phyloP scores from a whole-genome alignment of 2,113 vertebrate species.

The Cyanoderma ruficeps region DNA sequence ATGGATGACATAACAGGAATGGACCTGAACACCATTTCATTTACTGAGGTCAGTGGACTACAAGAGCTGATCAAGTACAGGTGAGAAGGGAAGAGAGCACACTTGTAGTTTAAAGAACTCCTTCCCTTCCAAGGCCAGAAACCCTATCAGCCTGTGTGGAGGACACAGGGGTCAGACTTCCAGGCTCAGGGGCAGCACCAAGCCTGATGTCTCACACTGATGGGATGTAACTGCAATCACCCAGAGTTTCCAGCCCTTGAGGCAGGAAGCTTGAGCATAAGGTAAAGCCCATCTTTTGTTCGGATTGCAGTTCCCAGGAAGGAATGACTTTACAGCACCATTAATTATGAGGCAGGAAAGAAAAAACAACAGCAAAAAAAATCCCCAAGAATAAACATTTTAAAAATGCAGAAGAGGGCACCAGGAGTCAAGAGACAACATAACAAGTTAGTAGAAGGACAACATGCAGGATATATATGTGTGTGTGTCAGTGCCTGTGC shows the following conservation, averaged over 20 bases:
- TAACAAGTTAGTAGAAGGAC: neutral
- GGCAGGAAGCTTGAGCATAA: neutral
- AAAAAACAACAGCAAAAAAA: neutral
- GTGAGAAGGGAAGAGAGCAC: neutral
- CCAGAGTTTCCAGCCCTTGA: neutral
- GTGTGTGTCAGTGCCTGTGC: neutral
- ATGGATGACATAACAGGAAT: neutral
- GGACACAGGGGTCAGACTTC: neutral
- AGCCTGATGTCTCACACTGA: neutral
- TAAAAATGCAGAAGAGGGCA: neutral
- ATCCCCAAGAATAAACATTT: neutral
- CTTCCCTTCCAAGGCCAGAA: neutral
- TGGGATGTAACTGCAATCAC: neutral
- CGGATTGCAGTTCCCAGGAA: neutral
- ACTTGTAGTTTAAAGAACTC: neutral
- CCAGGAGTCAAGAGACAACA: neutral
- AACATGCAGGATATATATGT: neutral
- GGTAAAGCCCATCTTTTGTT: neutral
- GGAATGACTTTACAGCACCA: neutral
- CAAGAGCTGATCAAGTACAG: neutral
- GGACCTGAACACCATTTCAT: neutral
- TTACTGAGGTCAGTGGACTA: neutral
- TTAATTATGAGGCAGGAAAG: neutral
- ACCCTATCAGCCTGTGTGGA: neutral
- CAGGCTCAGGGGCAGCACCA: neutral